A percentile compares a stretch with the other conserved stretches of the same genome.
These are phyloP conservation scores for Arion vulgaris DNA, from an alignment of 1,140 invertebrate genomes.

Conservation along the genomic window DNA sequence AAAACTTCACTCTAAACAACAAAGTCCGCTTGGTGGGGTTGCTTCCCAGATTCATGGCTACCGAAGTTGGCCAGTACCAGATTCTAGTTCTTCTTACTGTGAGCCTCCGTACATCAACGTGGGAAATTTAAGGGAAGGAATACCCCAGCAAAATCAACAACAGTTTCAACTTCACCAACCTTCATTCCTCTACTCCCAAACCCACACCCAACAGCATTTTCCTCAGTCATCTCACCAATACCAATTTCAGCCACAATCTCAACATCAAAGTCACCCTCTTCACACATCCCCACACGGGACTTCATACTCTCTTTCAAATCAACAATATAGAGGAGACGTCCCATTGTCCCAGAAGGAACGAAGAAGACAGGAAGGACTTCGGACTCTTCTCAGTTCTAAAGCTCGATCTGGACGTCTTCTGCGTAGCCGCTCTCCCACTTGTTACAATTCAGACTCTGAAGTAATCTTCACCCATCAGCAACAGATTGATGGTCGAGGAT, in stretches of 20 bases:
- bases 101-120: slow-evolving; percentile 48
- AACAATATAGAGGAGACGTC: slow-evolving; percentile 29
- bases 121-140: slow-evolving; percentile 38
- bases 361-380: slow-evolving; percentile 62
- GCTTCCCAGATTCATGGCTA: slow-evolving; percentile 15
- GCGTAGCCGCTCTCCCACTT: slow-evolving; percentile 66
- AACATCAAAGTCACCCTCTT: not conserved
- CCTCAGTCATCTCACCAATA: not conserved
- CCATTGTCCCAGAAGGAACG: slow-evolving; percentile 48
- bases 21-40: slow-evolving; percentile 30
- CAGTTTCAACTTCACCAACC: slow-evolving; percentile 26
- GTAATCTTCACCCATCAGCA: slow-evolving; percentile 62
- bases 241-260: slow-evolving; percentile 1
- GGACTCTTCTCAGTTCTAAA: slow-evolving; percentile 65
- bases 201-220: not conserved
- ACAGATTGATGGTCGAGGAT: slow-evolving; percentile 75
- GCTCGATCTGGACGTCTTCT: slow-evolving; percentile 61
- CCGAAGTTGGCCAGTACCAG: slow-evolving; percentile 19
- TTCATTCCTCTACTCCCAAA: not conserved
- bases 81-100: slow-evolving; percentile 32
- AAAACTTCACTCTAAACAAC: slow-evolving; percentile 45
- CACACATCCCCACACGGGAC: not conserved
- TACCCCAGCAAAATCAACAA: slow-evolving; percentile 26
- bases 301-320: not conserved
- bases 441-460: slow-evolving; percentile 88